phyloP scores from a whole-genome alignment of 2,888 invertebrate species.

The Synergus itoensis region DNA sequence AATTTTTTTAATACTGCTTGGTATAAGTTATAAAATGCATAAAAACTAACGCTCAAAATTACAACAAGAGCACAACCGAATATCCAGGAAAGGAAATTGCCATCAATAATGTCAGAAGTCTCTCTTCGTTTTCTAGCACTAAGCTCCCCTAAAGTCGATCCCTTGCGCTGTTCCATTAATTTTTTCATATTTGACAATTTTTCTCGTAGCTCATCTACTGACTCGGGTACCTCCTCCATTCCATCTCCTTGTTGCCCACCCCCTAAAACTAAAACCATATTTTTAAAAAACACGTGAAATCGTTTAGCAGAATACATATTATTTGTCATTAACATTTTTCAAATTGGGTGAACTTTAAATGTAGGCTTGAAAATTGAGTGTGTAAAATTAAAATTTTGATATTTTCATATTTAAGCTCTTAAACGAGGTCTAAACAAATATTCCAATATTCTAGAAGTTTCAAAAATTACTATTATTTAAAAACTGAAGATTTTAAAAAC shows the following conservation, averaged over 20 bases:
- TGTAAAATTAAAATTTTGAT: too few species aligned
- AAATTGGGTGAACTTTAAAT: too few species aligned
- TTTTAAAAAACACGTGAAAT: neutral
- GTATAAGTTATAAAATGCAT: constrained; percentile 91
- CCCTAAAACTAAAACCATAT: constrained; percentile 59
- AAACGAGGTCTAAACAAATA: too few species aligned
- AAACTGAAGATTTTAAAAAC: too few species aligned
- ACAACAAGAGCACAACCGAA: constrained; percentile 89
- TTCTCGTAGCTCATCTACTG: constrained; percentile 89
- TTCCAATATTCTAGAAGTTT: too few species aligned
- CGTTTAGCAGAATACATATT: too few species aligned
- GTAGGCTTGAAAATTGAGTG: too few species aligned
- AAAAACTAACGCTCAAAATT: constrained; percentile 89
- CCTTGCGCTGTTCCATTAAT: constrained; percentile 86
- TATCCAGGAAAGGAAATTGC: constrained; percentile 90
- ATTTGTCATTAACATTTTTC: too few species aligned
- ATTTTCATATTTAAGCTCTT: too few species aligned
- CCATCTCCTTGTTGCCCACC: constrained; percentile 64
- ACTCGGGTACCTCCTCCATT: constrained; percentile 80
- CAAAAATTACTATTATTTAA: too few species aligned
- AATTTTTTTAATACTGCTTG: constrained; percentile 90
- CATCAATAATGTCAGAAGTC: constrained; percentile 84
- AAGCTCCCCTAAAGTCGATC: constrained; percentile 79
- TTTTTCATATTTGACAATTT: constrained; percentile 89
- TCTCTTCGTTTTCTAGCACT: constrained; percentile 75